A percentile compares a stretch with the other conserved stretches of the same genome.
Conservation (phyloP, 2,113 vertebrate genomes). For the Saimiri boliviensis region DNA sequence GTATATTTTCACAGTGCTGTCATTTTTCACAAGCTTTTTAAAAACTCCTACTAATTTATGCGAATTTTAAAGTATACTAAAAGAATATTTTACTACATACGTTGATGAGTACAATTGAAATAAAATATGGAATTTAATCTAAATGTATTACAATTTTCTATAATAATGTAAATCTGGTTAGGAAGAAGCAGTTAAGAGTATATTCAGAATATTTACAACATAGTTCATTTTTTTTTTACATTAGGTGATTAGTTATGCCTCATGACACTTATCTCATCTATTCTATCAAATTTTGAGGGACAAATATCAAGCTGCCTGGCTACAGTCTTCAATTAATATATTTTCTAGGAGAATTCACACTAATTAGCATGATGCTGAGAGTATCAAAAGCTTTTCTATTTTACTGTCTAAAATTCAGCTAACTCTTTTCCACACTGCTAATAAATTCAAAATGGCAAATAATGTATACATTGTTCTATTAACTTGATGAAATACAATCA, state of each 20-base stretch:
- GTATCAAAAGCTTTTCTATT: neutral
- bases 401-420: neutral
- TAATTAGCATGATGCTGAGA: neutral
- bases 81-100: neutral
- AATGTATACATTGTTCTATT: neutral
- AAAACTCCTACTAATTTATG: neutral
- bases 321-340: neutral
- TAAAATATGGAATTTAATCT: neutral
- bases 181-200: neutral
- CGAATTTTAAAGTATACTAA: neutral
- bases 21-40: neutral
- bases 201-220: neutral
- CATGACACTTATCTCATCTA: neutral
- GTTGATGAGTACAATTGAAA: neutral
- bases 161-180: neutral
- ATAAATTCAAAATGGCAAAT: neutral
- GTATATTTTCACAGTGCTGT: neutral
- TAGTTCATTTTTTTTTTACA: neutral
- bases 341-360: neutral
- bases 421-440: neutral
- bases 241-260: neutral
- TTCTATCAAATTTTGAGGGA: neutral
- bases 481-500: neutral
- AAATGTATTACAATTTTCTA: neutral
- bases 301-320: neutral